These are phyloP conservation scores for Drosophila guanche DNA, from an alignment of 1,140 invertebrate species.

Conservation along the genomic window DNA sequence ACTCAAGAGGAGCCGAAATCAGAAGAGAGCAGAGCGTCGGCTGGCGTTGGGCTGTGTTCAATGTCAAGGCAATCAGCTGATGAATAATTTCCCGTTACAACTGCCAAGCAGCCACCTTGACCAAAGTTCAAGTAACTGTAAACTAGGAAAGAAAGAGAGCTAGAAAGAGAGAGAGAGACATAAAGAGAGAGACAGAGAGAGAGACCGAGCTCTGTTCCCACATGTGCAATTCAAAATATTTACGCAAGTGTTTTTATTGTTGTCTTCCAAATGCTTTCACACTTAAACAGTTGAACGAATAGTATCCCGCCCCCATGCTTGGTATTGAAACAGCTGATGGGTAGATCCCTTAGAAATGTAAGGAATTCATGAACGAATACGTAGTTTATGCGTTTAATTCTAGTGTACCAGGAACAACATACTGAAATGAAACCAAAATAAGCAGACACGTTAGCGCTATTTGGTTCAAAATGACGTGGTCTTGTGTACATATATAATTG, in stretches of 20 bases:
- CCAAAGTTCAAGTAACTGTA: conserved; percentile 36
- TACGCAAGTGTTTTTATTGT: conserved; percentile 23
- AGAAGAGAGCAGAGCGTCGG: neutral
- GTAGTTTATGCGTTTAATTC: neutral
- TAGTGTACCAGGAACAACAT: neutral
- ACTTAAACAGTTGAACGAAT: no score
- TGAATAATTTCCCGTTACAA: conserved; percentile 42
- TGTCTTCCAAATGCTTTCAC: no score
- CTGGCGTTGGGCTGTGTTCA: neutral
- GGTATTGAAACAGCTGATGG: no score
- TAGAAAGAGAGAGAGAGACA: no score
- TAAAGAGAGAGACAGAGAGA: no score
- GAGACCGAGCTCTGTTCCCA: neutral
- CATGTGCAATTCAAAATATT: conserved; percentile 26
- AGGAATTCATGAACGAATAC: no score
- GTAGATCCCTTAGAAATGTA: no score
- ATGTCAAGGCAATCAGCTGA: conserved; percentile 38
- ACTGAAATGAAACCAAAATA: conserved; percentile 29
- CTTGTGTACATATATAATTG: conserved; percentile 1
- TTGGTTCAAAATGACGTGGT: conserved; percentile 26
- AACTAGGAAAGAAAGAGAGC: conserved; percentile 2
- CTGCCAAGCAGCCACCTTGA: conserved; percentile 25
- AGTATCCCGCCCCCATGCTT: no score
- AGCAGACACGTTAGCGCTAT: conserved; percentile 18
- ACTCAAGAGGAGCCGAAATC: neutral